A percentile compares a stretch with the other conserved stretches of the same genome.
Evolutionary conservation across 2,113 vertebrate species (phyloP).

Genomic region (Tauraco erythrolophus): DNA sequence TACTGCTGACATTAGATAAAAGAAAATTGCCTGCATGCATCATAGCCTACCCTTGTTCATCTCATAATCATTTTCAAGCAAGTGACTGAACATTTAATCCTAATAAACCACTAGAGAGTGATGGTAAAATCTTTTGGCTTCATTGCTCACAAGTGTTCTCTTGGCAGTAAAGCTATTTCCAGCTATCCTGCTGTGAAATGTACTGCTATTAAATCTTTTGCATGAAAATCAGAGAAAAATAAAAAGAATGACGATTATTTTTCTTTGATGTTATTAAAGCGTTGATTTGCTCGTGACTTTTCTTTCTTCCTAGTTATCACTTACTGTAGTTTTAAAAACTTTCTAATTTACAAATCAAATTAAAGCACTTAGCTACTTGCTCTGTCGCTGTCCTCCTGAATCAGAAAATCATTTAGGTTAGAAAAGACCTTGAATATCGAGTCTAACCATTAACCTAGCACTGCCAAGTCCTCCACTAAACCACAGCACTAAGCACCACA

Average conservation of each 20-base stretch:
- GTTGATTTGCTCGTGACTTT: background rate
- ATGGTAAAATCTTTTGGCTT: constrained; percentile 23
- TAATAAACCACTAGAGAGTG: background rate
- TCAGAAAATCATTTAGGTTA: no score
- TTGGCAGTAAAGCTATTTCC: background rate
- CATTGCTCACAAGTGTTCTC: constrained; percentile 4
- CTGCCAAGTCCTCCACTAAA: no score
- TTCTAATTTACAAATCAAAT: background rate
- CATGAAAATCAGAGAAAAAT: background rate
- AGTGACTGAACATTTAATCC: constrained; percentile 7
- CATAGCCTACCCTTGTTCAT: background rate
- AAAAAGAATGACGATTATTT: rapidly evolving
- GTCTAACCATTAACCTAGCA: no score
- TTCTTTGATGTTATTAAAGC: background rate
- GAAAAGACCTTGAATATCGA: no score
- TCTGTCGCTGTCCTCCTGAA: background rate
- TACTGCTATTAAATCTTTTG: background rate
- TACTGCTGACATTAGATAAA: background rate
- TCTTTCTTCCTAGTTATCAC: background rate
- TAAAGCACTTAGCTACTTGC: background rate
- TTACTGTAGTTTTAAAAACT: background rate
- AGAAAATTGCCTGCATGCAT: constrained; percentile 2
- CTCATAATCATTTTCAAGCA: constrained; percentile 8
- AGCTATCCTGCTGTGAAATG: constrained; percentile 9
- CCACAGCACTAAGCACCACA: no score